These are phyloP conservation scores for Pseudomyrmex dendroicus DNA, from an alignment of 1,140 invertebrate species.

Conservation along the genomic window DNA sequence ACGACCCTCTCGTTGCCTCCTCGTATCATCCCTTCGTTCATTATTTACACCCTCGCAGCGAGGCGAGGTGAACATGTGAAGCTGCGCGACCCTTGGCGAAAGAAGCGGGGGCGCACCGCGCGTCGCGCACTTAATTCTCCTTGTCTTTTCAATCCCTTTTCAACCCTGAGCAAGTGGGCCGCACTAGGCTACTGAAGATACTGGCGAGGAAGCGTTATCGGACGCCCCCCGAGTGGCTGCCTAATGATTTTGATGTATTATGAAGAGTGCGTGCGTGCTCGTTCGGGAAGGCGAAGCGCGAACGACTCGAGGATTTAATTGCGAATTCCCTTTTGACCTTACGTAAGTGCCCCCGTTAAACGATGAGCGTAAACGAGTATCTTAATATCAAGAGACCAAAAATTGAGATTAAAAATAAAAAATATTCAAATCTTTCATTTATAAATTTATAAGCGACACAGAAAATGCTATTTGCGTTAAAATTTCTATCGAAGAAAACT, in stretches of 20 bases:
- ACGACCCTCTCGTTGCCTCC: slow-evolving; percentile 64
- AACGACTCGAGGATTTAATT: slow-evolving; percentile 29
- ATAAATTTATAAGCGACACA: background rate
- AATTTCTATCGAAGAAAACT: background rate
- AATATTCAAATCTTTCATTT: background rate
- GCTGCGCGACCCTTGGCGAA: slow-evolving; percentile 58
- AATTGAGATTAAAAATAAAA: background rate
- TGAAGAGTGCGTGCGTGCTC: slow-evolving; percentile 10
- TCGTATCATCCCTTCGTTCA: slow-evolving; percentile 79
- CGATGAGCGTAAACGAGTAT: background rate
- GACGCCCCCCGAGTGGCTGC: slow-evolving; percentile 7
- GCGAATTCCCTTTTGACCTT: background rate
- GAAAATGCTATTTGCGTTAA: background rate
- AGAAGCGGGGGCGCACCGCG: slow-evolving; percentile 36
- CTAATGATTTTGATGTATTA: slow-evolving; percentile 66
- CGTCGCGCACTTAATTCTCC: slow-evolving; percentile 71
- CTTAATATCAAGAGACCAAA: background rate
- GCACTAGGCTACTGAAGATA: slow-evolving; percentile 72
- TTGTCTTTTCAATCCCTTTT: slow-evolving; percentile 73
- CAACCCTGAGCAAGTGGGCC: slow-evolving; percentile 72
- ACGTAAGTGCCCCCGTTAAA: background rate
- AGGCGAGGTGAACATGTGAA: slow-evolving; percentile 61
- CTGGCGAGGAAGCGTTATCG: slow-evolving; percentile 43
- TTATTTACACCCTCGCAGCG: slow-evolving; percentile 79
- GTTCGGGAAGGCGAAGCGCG: background rate